Conservation (phyloP, 2,113 vertebrate species). For the Pangasianodon gigas region DNA sequence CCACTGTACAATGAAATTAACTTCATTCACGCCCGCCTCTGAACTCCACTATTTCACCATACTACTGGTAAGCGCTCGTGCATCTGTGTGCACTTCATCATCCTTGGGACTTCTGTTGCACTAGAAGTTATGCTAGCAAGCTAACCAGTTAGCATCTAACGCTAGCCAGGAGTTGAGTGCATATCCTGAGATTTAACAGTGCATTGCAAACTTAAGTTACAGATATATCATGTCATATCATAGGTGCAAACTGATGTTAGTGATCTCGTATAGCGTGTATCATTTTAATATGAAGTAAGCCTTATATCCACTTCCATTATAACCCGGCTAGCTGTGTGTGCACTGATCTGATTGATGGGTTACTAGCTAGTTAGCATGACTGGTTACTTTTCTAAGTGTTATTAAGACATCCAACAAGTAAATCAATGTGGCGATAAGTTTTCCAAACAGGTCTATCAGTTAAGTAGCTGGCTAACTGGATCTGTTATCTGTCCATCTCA, state of each 20-base stretch:
- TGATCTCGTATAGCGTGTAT: not conserved
- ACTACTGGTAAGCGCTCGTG: conserved; percentile 69
- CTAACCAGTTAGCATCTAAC: conserved; percentile 19
- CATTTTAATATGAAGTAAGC: not conserved
- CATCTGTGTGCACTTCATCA: conserved; percentile 8
- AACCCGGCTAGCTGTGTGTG: conserved; percentile 1
- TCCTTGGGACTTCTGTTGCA: conserved; percentile 42
- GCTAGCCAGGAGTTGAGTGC: conserved; percentile 19
- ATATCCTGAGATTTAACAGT: not conserved
- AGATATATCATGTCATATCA: too few relatives aligned
- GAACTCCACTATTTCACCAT: conserved; percentile 67
- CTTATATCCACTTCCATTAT: not conserved
- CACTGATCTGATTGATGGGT: not conserved
- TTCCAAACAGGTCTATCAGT: not conserved
- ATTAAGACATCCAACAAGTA: not conserved
- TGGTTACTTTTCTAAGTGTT: not conserved
- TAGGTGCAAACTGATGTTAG: not conserved
- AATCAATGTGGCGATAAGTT: not conserved
- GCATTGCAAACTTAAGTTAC: not conserved
- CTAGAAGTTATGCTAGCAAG: conserved; percentile 51
- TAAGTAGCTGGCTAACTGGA: conserved; percentile 44
- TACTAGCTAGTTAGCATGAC: conserved; percentile 15
- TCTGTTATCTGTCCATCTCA: not conserved
- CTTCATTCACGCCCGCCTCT: conserved; percentile 64
- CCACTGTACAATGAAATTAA: conserved; percentile 77